Conservation (phyloP, 2,797 vertebrate genomes). For the Dermochelys coriacea region DNA sequence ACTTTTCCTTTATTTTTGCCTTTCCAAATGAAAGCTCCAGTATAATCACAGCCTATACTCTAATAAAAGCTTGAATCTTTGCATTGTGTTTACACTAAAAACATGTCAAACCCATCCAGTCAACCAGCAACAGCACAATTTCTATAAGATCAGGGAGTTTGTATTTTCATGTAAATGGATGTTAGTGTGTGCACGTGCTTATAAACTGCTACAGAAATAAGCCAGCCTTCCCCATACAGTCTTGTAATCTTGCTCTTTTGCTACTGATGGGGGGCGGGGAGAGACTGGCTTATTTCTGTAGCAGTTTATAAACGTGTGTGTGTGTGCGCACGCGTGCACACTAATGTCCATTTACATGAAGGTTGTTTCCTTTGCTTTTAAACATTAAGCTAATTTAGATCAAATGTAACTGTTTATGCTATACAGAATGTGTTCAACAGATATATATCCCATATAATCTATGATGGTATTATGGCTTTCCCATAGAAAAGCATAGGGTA, state of each 20-base stretch:
- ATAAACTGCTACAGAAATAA: neutral
- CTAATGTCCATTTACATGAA: neutral
- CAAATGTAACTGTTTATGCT: rapidly evolving
- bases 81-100: neutral
- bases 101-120: neutral
- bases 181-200: rapidly evolving
- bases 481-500: neutral
- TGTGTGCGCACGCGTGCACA: no score
- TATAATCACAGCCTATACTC: neutral
- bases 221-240: neutral
- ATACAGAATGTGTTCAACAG: neutral
- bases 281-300: no score
- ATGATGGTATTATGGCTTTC: rapidly evolving
- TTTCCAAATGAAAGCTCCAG: neutral
- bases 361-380: neutral
- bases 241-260: no score
- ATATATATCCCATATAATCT: neutral
- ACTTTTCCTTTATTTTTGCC: no score
- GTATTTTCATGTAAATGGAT: neutral
- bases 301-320: no score
- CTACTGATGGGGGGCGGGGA: no score
- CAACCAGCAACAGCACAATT: neutral
- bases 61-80: neutral
- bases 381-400: neutral
- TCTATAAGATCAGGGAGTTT: neutral